These are phyloP conservation scores for Acanthisitta chloris DNA, from an alignment of 2,113 vertebrate genomes.

Conservation along the genomic window DNA sequence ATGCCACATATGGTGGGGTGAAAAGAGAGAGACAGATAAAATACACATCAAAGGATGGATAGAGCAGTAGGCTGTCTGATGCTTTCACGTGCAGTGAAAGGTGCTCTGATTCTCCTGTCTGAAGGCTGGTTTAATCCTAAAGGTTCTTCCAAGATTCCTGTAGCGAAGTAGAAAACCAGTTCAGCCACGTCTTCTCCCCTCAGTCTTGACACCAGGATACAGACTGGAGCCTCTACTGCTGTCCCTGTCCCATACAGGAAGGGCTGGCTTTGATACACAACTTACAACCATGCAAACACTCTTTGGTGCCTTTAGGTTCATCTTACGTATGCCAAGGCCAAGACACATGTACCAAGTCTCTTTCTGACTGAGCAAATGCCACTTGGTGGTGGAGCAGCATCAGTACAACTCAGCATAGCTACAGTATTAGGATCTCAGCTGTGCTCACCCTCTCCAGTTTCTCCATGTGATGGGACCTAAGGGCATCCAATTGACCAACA, in stretches of 20 bases:
- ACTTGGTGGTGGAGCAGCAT: background rate
- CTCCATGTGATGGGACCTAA: background rate
- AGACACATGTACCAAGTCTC: background rate
- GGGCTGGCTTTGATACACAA: background rate
- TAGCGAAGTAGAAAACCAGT: background rate
- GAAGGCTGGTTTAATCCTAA: background rate
- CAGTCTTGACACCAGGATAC: background rate
- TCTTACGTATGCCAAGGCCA: background rate
- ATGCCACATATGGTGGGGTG: constrained; percentile 13
- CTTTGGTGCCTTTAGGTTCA: background rate
- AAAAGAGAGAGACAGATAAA: background rate
- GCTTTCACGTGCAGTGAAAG: background rate
- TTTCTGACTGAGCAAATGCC: background rate
- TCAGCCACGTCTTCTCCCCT: background rate
- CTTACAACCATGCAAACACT: background rate
- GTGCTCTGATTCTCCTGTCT: background rate
- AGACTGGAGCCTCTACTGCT: background rate
- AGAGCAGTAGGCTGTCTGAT: background rate
- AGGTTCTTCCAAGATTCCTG: background rate
- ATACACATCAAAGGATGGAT: background rate
- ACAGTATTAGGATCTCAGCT: background rate
- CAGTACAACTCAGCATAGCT: background rate
- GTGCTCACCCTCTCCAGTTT: background rate
- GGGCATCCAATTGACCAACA: background rate
- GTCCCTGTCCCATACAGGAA: background rate